Evolutionary conservation across 2,888 invertebrate species (phyloP).

Genomic region (Lypha dubia): DNA sequence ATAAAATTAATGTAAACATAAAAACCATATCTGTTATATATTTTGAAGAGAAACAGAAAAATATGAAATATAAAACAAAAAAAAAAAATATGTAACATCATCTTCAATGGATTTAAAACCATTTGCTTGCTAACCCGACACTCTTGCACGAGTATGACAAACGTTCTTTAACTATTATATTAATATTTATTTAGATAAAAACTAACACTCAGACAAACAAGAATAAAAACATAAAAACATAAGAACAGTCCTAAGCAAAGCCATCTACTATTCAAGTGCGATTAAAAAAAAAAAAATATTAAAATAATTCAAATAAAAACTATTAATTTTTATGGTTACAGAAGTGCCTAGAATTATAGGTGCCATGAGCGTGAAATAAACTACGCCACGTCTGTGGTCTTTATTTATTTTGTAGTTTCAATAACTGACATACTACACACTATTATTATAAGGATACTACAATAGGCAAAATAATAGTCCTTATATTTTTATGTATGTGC

Average conservation of each 20-base stretch:
- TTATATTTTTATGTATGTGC: no score
- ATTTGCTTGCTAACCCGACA: constrained; percentile 23
- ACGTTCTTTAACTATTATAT: constrained; percentile 14
- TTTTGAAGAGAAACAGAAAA: constrained; percentile 18
- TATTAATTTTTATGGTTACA: neutral
- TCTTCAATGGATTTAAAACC: constrained; percentile 27
- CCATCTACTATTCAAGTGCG: constrained; percentile 45
- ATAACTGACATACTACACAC: no score
- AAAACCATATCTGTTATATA: neutral
- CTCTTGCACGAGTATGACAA: neutral
- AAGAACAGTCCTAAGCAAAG: constrained; percentile 6
- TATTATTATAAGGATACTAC: no score
- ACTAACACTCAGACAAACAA: neutral
- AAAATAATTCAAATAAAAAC: no score
- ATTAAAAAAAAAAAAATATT: constrained; percentile 4
- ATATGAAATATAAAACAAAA: constrained; percentile 17
- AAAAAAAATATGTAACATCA: neutral
- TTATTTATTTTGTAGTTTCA: no score
- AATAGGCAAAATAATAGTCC: no score
- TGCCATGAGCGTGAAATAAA: no score
- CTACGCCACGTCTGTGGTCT: no score
- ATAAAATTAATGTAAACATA: constrained; percentile 64
- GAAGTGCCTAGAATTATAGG: no score
- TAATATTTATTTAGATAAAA: constrained; percentile 38
- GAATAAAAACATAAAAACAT: neutral